Base-by-base conservation (phyloP, 2,797 vertebrate genomes). In the Gadopsis bispinosus region DNA sequence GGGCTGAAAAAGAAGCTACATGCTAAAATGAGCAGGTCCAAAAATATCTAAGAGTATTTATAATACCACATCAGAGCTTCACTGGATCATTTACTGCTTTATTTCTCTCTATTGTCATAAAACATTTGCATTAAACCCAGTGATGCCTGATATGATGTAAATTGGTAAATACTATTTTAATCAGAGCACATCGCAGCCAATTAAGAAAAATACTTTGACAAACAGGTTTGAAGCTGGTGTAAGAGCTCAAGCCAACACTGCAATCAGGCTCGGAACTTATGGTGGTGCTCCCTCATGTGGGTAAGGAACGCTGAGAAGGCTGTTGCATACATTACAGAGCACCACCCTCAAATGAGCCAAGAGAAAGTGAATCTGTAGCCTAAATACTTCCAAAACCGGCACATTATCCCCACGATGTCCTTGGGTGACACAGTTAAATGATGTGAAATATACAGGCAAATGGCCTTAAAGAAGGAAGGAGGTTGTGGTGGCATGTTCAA, bases 161-260 rank as follows among this genome's bases (percentile, higher is more conserved):
- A 93, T 92, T 92, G 89, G 87, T 92, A 89, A 93, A 93, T 91
- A 85, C 88, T 87, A 84, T 89, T 88, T 88, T 89, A 95, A 94
- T 94, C 89, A 91, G 87, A 86, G 75, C 86, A 80, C 83, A 91
- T 93, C 82, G 48, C 80, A 70, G 87, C 87, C 91, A 92, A 94
- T 94, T 93, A 92, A 78, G 89, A 77, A 91, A 94, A 93, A 91
- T 80, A 91, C 86, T 83, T 70, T 91, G 90, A 93, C 91, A 91
- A 92, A 91, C 61, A 26, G 53, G 61, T 92, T 88, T 89, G 84
- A 90, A 91, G 86, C 81, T 54, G 77, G 61, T 69, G 82, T 63
- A 82, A 73, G 83, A 84, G 83, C 80, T 82, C 79, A 67, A 87
- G 87, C 86, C 87, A 88, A 86, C 82, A 66, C 51, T 56, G 86